Conservation (phyloP, 2,113 vertebrate genomes). For the Sander lucioperca region DNA sequence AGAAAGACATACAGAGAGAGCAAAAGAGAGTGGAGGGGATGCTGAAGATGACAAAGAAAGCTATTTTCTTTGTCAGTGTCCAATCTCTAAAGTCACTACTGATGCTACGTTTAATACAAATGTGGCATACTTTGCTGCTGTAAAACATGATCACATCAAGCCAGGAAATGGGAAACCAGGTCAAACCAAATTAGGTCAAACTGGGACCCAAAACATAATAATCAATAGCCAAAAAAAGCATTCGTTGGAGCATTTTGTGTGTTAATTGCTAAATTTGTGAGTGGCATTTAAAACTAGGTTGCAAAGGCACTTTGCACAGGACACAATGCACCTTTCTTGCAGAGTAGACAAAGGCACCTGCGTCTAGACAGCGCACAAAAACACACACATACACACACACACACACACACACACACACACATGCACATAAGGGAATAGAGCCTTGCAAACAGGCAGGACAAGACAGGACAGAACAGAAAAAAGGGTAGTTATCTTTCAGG, state of each 20-base stretch:
- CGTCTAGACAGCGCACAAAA: slow-evolving; percentile 22
- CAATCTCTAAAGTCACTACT: slow-evolving; percentile 15
- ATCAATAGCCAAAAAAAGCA: neutral
- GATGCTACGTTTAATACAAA: slow-evolving; percentile 17
- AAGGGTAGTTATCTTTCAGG: slow-evolving; percentile 49
- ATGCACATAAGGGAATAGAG: slow-evolving; percentile 34
- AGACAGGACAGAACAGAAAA: slow-evolving; percentile 35
- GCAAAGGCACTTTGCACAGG: neutral
- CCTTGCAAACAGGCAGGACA: slow-evolving; percentile 1
- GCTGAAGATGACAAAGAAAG: slow-evolving; percentile 17
- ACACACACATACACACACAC: slow-evolving; percentile 2
- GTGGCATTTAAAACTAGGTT: slow-evolving; percentile 39
- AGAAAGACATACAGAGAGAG: slow-evolving; percentile 25
- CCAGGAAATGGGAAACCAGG: slow-evolving; percentile 37
- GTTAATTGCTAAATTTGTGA: neutral
- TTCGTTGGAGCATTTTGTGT: neutral
- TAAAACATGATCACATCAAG: slow-evolving; percentile 34
- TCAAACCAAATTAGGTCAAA: slow-evolving; percentile 34
- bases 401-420: slow-evolving; percentile 7
- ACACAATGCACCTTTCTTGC: slow-evolving; percentile 36
- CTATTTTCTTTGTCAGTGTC: slow-evolving; percentile 12
- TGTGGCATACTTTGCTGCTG: slow-evolving; percentile 6
- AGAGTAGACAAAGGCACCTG: slow-evolving; percentile 58
- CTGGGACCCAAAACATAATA: slow-evolving; percentile 6
- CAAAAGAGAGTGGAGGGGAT: neutral